These are phyloP conservation scores for Cavia aperea DNA, from an alignment of 2,113 vertebrate species.

Conservation along the genomic window DNA sequence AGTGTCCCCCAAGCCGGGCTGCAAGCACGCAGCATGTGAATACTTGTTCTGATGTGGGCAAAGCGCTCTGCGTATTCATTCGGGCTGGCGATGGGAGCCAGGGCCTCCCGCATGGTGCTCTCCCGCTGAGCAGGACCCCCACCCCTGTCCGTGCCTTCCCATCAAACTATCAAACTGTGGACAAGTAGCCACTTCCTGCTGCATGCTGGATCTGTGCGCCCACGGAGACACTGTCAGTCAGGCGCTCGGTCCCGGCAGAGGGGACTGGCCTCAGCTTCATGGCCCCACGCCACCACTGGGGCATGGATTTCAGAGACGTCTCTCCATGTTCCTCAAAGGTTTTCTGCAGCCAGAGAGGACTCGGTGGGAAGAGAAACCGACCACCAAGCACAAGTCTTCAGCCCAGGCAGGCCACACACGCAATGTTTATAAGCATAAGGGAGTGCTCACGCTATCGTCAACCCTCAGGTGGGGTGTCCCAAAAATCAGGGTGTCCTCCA, in stretches of 20 bases:
- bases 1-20: neutral
- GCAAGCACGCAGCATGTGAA: neutral
- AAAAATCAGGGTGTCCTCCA: neutral
- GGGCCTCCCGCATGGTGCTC: no score
- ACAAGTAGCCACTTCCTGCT: neutral
- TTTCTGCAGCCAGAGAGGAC: neutral
- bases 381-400: neutral
- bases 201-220: neutral
- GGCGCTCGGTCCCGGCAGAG: neutral
- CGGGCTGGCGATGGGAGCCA: no score
- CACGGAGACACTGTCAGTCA: neutral
- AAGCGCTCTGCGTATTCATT: neutral
- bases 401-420: neutral
- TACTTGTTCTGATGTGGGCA: neutral
- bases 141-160: neutral
- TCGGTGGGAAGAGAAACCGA: neutral
- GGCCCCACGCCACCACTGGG: neutral
- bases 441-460: neutral
- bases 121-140: no score
- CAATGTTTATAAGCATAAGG: neutral
- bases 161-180: neutral
- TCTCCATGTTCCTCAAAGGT: conserved; percentile 22
- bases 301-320: conserved; percentile 27
- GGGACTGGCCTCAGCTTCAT: neutral
- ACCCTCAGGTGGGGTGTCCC: neutral